phyloP scores from a whole-genome alignment of 2,113 vertebrate species.

The Sylvilagus bachmani region DNA sequence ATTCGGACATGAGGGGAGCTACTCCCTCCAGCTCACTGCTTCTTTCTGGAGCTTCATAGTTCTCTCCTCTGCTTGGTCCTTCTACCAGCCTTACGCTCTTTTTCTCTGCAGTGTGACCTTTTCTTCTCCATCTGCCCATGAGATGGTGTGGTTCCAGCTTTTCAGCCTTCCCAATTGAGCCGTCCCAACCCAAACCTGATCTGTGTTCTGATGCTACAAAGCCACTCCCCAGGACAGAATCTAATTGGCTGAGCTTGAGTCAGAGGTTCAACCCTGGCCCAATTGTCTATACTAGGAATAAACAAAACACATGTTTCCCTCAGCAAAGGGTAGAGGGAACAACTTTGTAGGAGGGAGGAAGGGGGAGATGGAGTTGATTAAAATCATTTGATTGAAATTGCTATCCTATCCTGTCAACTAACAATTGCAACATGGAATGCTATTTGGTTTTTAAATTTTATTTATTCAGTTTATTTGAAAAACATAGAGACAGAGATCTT shows the following conservation, averaged over 20 bases:
- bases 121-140: not conserved
- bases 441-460: not conserved
- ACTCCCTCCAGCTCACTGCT: not conserved
- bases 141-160: not conserved
- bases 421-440: not conserved
- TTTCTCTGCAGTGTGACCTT: not conserved
- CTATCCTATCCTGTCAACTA: not conserved
- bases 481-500: too few relatives aligned
- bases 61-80: not conserved
- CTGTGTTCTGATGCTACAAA: not conserved
- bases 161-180: not conserved
- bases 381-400: not conserved
- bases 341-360: too few relatives aligned
- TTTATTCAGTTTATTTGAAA: too few relatives aligned
- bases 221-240: not conserved
- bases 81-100: not conserved
- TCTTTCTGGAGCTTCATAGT: not conserved
- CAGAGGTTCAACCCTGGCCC: not conserved
- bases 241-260: not conserved
- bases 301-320: not conserved
- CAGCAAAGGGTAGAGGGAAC: not conserved
- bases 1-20: not conserved
- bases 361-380: not conserved
- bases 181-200: not conserved
- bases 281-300: not conserved